Percentiles rank a stretch among this genome's conserved stretches.
Evolutionary conservation across 1,140 invertebrate species (phyloP).

Genomic region (Zaprionus taronus): DNA sequence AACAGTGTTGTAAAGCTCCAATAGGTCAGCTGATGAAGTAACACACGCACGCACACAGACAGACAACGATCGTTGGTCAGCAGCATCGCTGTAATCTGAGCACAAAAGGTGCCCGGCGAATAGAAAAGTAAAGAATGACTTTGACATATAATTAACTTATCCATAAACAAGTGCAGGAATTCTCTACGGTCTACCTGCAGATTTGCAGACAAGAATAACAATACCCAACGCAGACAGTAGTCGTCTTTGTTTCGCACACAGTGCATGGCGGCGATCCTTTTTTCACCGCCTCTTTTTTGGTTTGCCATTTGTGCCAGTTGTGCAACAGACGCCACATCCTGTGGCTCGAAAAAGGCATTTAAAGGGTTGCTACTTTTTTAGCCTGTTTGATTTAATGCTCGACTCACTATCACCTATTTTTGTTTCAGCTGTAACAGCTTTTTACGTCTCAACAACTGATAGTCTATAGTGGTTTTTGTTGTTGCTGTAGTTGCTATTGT

Average conservation of each 20-base stretch:
- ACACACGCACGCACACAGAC: constrained; percentile 34
- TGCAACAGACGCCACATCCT: neutral
- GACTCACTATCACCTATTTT: constrained; percentile 24
- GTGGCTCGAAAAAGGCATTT: neutral
- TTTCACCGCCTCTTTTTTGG: neutral
- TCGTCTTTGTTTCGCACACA: constrained; percentile 2
- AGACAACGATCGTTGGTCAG: constrained; percentile 11
- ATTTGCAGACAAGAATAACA: constrained; percentile 17
- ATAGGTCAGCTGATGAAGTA: constrained; percentile 70
- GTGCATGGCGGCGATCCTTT: constrained; percentile 1
- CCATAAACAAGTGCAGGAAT: constrained; percentile 20
- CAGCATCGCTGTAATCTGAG: constrained; percentile 15
- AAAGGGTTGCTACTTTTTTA: constrained; percentile 32
- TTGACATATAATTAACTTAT: neutral
- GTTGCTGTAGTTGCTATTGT: neutral
- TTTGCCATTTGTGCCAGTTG: neutral
- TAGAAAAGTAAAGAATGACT: neutral
- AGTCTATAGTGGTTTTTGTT: neutral
- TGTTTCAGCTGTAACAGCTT: constrained; percentile 29
- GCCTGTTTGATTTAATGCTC: constrained; percentile 25
- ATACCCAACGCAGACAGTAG: constrained; percentile 8
- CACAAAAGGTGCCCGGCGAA: constrained; percentile 2
- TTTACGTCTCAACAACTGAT: constrained; percentile 24
- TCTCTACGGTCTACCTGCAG: constrained; percentile 11
- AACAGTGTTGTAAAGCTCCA: constrained; percentile 53